Conservation (phyloP, 2,113 vertebrate species). For the Crotalus tigris region DNA sequence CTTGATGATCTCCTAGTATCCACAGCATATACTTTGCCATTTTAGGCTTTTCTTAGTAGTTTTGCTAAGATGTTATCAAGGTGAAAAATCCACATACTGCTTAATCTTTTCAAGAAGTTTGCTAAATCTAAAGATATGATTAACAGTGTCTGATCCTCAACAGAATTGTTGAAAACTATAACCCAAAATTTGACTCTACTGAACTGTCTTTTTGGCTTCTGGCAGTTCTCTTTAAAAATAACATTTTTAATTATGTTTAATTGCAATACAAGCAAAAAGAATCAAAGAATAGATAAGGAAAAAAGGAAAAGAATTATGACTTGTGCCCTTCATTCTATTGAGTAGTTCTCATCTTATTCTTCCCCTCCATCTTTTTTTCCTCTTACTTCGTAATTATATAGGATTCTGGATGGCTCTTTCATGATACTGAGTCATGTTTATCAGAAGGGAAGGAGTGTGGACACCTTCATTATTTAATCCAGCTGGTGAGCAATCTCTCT, state of each 20-base stretch:
- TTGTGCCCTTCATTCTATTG: not conserved
- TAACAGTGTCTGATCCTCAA: not conserved
- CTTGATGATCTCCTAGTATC: not conserved
- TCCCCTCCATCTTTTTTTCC: not conserved
- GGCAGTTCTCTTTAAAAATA: not conserved
- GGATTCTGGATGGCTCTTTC: not conserved
- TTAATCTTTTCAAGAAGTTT: not conserved
- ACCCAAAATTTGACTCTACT: not conserved
- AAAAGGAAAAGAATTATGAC: not conserved
- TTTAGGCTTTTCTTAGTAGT: not conserved
- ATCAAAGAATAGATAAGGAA: not conserved
- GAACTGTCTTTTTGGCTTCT: not conserved
- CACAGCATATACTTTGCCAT: not conserved
- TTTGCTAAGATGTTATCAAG: not conserved
- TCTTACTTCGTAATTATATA: not conserved
- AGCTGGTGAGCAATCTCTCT: not conserved
- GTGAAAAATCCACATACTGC: not conserved
- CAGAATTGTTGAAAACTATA: not conserved
- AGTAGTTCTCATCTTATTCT: not conserved
- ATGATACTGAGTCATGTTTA: not conserved
- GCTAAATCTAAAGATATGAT: not conserved
- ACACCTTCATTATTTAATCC: not conserved
- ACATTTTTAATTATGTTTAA: not conserved
- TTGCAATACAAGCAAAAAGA: not conserved
- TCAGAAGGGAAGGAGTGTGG: not conserved